These are phyloP conservation scores for Montipora cactus DNA, from an alignment of 64 coral and sea anemone genomes.

Conservation along the genomic window DNA sequence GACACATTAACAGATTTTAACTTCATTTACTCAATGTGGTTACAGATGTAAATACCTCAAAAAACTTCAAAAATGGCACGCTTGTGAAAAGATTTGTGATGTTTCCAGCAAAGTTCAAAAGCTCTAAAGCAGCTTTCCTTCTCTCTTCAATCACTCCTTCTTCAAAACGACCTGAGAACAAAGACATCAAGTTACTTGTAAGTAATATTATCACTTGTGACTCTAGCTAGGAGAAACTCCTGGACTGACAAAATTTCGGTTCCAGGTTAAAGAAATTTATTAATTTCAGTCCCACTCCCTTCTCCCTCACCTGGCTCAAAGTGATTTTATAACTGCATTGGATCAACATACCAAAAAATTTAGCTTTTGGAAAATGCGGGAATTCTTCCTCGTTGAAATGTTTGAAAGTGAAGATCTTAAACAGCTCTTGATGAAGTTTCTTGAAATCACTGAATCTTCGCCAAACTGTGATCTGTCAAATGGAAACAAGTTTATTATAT, in stretches of 20 bases:
- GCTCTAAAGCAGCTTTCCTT: conserved; percentile 67
- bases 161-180: conserved; percentile 86
- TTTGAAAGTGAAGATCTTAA: conserved; percentile 75
- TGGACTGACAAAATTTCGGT: no score
- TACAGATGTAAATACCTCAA: conserved; percentile 69
- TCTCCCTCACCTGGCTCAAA: background rate
- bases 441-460: conserved; percentile 93
- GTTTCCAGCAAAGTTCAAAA: conserved; percentile 88
- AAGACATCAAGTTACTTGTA: background rate
- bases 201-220: no score
- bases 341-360: conserved; percentile 82
- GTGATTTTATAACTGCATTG: background rate
- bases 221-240: background rate
- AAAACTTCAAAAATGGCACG: conserved; percentile 86
- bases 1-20: no score
- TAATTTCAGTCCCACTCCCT: no score
- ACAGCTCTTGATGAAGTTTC: conserved; percentile 84
- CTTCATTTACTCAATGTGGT: background rate
- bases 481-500: no score
- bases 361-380: conserved; percentile 88
- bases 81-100: conserved; percentile 81
- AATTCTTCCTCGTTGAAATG: conserved; percentile 57
- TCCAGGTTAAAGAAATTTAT: background rate
- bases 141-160: conserved; percentile 95
- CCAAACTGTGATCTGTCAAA: conserved; percentile 84